Percentiles rank a stretch among this genome's conserved stretches.
Evolutionary conservation across 1,140 invertebrate species (phyloP).

Genomic region (Drosophila bocki): DNA sequence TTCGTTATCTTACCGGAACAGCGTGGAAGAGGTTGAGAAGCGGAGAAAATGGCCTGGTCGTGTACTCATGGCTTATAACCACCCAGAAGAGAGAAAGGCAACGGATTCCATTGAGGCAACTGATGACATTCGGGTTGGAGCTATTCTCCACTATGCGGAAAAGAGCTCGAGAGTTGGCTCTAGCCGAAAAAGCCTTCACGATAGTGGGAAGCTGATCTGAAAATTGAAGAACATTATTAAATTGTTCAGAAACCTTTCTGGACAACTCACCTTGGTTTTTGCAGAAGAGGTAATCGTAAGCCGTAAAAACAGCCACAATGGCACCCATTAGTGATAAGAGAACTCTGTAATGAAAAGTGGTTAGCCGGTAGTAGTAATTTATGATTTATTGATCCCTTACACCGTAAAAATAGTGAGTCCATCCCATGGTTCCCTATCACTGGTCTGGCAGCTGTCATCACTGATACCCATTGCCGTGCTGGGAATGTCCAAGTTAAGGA

Average conservation of each 20-base stretch:
- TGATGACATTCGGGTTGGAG: conserved; percentile 57
- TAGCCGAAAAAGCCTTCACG: conserved; percentile 49
- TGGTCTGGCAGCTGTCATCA: conserved; percentile 15
- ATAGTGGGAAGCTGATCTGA: conserved; percentile 28
- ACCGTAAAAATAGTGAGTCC: conserved; percentile 48
- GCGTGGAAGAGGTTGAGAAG: conserved; percentile 48
- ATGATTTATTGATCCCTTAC: conserved; percentile 1
- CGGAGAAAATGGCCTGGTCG: conserved; percentile 39
- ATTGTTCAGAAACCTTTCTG: not conserved
- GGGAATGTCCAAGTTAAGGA: not conserved
- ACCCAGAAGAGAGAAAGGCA: conserved; percentile 89
- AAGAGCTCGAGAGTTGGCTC: conserved; percentile 38
- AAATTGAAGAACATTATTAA: not conserved
- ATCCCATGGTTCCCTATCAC: conserved; percentile 7
- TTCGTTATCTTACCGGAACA: not conserved
- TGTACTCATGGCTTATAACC: conserved; percentile 86
- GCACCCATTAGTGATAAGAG: conserved; percentile 32
- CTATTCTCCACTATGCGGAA: conserved; percentile 32
- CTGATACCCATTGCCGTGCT: conserved; percentile 1
- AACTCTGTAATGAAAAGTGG: conserved; percentile 14
- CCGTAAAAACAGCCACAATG: conserved; percentile 10
- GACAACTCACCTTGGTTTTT: conserved; percentile 38
- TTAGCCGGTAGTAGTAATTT: not conserved
- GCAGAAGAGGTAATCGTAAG: conserved; percentile 45
- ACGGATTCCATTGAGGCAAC: conserved; percentile 87